Evolutionary conservation across 2,888 invertebrate genomes (phyloP), one percentile per base, ranked within the genome.

Genomic region (Rotaria macrura): DNA sequence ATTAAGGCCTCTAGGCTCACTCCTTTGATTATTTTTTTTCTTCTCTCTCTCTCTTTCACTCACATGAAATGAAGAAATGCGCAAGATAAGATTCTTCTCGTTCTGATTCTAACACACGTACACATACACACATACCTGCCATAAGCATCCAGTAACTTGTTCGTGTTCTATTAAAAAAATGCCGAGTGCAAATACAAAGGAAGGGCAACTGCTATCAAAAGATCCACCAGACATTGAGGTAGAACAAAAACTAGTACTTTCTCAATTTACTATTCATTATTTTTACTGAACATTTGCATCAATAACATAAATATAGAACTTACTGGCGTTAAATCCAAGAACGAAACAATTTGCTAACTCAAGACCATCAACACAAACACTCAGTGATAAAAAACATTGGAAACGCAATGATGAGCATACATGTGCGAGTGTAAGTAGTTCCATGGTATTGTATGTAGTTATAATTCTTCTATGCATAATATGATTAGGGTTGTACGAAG

Each of bases 371-470:
- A 92, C 92, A 20, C 92, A 93, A 84, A 97, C 97, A 0, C 96
- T 97, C 92, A 92, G 92, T 88, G 94, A 94, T 88, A 98, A 97
- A 90, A 93, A 94, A 87, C 95, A 95, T 88, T 99, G 98, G 98
- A 99, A 98, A 91, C 93, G 98, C 87, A 99, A 98, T 90, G 91
- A 93, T 0, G 94, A 95, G 89, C 94, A 95, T 89, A 94, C 94
- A 89, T 96, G 96, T 90, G 92, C 92, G 49, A 96, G 96, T 85
- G 43, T 79, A 43, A 25, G 55, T 84, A 40, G n/a, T 38, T 84
- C 29, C 25, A 83, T 52, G 34, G 65, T 79, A 20, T 23, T 83
- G 2, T 57, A 25, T 57, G 12, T 52, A 38, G 38, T 5, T 49
- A 74, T 88, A 34, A 7, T 85, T 38, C 47, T 38, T 85, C 34